A percentile compares a stretch with the other conserved stretches of the same genome.
phyloP scores from a whole-genome alignment of 2,888 invertebrate species.

The Tipula unca region DNA sequence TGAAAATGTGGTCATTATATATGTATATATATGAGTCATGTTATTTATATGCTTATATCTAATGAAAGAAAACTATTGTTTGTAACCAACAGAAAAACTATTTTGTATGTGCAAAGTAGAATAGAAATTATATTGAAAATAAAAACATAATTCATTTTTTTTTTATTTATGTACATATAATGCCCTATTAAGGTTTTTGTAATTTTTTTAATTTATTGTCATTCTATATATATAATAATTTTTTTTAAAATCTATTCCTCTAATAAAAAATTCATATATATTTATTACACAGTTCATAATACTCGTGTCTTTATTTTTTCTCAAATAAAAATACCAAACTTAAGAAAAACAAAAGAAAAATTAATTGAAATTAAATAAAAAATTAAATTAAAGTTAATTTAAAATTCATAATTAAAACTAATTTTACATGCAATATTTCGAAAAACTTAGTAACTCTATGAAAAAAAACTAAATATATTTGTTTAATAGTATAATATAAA shows the following conservation, averaged over 20 bases:
- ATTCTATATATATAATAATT: background rate
- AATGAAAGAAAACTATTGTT: background rate
- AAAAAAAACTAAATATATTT: background rate
- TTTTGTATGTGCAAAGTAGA: background rate
- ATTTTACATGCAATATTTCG: background rate
- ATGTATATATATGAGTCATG: no score
- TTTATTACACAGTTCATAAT: background rate
- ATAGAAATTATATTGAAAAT: conserved; percentile 8
- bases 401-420: background rate
- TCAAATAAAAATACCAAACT: background rate
- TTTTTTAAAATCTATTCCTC: background rate
- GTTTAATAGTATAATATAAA: background rate
- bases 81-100: background rate
- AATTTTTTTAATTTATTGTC: background rate
- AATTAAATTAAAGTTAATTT: background rate
- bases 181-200: background rate
- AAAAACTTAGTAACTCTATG: background rate
- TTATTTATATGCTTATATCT: background rate
- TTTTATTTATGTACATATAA: background rate
- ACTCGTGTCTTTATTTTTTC: background rate
- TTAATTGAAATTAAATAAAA: background rate
- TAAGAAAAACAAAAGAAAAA: background rate
- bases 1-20: background rate
- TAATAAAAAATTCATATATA: background rate
- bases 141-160: background rate